These are phyloP conservation scores for Sebastes oblongus DNA, from an alignment of 2,797 vertebrate species.

Conservation along the genomic window DNA sequence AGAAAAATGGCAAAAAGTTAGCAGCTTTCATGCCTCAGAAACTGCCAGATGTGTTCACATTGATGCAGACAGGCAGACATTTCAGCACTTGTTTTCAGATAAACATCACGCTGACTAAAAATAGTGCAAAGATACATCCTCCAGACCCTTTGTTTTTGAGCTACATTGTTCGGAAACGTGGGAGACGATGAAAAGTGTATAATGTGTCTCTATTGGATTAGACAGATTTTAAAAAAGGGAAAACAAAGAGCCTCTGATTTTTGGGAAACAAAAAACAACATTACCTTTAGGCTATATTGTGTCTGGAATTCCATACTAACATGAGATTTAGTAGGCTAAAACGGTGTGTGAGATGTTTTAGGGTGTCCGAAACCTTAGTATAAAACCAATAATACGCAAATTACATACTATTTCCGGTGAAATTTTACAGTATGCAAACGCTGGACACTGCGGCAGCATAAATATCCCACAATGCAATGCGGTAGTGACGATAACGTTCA, in stretches of 20 bases:
- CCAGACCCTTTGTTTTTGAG: slow-evolving; percentile 13
- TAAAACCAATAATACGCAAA: too few relatives aligned
- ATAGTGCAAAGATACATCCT: slow-evolving; percentile 9
- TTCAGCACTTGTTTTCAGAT: slow-evolving; percentile 2
- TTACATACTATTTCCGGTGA: too few relatives aligned
- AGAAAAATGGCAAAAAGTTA: neutral
- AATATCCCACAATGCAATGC: too few relatives aligned
- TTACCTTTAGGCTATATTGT: too few relatives aligned
- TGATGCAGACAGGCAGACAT: neutral
- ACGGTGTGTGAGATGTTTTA: too few relatives aligned
- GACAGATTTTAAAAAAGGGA: neutral
- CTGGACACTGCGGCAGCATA: too few relatives aligned
- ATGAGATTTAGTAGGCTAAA: too few relatives aligned
- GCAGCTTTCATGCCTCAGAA: slow-evolving; percentile 2
- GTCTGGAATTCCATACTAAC: too few relatives aligned
- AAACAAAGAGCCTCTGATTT: neutral
- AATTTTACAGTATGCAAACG: too few relatives aligned
- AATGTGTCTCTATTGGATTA: neutral
- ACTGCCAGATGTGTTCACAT: neutral
- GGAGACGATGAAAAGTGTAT: neutral
- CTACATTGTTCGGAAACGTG: neutral
- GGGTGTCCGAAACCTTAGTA: too few relatives aligned
- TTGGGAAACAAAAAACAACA: neutral
- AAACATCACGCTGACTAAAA: slow-evolving; percentile 23
- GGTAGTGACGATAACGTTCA: too few relatives aligned